phyloP scores from a whole-genome alignment of 2,888 invertebrate genomes.

The Acheta domesticus region DNA sequence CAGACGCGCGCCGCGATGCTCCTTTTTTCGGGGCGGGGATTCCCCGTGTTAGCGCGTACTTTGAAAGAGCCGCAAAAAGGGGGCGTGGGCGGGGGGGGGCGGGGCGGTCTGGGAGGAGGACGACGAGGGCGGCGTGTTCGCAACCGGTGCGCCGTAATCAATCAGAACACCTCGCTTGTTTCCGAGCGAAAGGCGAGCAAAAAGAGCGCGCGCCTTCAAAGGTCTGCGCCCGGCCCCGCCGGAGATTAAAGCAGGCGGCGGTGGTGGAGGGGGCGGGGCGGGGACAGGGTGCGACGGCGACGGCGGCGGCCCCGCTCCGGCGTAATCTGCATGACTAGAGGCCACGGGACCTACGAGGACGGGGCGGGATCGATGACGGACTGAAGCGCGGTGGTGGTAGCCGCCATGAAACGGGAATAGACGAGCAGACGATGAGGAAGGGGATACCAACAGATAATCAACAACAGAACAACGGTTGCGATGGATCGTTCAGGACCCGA shows the following conservation, averaged over 20 bases:
- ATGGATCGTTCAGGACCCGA: too few relatives aligned
- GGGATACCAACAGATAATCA: too few relatives aligned
- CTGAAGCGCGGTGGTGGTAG: too few relatives aligned
- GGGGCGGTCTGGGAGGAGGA: background rate
- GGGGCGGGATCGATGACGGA: too few relatives aligned
- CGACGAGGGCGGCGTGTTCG: background rate
- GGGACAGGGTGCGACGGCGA: background rate
- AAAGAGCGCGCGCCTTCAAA: constrained; percentile 5
- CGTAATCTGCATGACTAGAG: too few relatives aligned
- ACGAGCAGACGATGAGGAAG: too few relatives aligned
- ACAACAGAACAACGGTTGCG: too few relatives aligned
- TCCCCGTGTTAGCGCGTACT: background rate
- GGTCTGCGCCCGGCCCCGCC: background rate
- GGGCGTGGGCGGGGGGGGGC: background rate
- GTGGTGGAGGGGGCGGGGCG: background rate
- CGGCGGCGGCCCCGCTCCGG: background rate
- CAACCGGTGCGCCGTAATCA: constrained; percentile 9
- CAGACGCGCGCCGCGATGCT: too few relatives aligned
- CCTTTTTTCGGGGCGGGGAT: background rate
- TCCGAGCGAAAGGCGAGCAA: background rate
- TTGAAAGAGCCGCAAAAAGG: too few relatives aligned
- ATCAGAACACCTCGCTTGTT: constrained; percentile 18
- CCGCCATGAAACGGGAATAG: too few relatives aligned
- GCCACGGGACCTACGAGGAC: too few relatives aligned
- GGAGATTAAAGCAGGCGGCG: constrained; percentile 1